Base-by-base conservation (phyloP, 2,113 vertebrate species). In the Penelope pileata region DNA sequence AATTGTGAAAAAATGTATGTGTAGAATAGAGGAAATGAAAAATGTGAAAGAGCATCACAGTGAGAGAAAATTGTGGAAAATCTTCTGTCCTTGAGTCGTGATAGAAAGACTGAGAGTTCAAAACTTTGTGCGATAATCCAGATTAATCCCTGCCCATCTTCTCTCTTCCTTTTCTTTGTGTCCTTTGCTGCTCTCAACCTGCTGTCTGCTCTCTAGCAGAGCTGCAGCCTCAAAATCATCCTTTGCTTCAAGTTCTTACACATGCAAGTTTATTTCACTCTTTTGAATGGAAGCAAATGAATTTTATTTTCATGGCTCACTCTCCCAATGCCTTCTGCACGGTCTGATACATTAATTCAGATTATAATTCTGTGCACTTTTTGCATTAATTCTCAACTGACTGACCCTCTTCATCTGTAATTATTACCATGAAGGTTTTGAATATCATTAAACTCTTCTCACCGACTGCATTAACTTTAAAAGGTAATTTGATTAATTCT, bases 401-500 rank as follows among this genome's bases (percentile, higher is more conserved):
- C 96, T 98, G 97, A 96, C 97, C 97, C 96, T 98, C 96, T 98
- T 98, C 95, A 98, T 97, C 95, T 97, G 95, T 97, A 98, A 98
- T 98, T 98, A 98, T 97, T 97, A 97, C 94, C 92, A 97, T 90
- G 94, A 97, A 97, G 89, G 91, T 96, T 97, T 96, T 97, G 97
- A 97, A 98, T 98, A 97, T 96, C 93, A 98, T 98, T 98, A 98
- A 97, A 97, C 88, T 97, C 94, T 97, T 97, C 94, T 97, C 96
- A 97, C 92, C 24, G 23, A 95, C 91, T 96, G 83, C 94, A 97
- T 97, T 97, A 97, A 96, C 94, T 97, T 97, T 97, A 97, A 97
- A 97, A 97, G 94, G 95, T 98, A 98, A 98, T 98, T 97, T 98
- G 96, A 98, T 98, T 98, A 98, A 98, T 97, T 97, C 75, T 59